These are phyloP conservation scores for Apomyelois bistriatella DNA, from an alignment of 2,888 invertebrate species.

Conservation along the genomic window DNA sequence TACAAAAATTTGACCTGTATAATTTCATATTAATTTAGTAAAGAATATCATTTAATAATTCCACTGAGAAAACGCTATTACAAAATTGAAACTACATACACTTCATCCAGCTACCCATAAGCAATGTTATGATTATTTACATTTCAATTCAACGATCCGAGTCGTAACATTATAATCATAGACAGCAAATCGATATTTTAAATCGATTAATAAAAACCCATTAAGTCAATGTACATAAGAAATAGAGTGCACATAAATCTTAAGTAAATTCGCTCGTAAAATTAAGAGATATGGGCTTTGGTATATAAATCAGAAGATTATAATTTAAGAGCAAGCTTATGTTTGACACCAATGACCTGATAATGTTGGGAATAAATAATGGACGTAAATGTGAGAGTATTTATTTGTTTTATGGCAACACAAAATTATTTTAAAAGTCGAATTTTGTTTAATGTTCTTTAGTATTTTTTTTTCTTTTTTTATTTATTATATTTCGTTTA, in stretches of 20 bases:
- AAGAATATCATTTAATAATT: no score
- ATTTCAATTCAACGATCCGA: neutral
- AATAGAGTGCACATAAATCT: conserved; percentile 2
- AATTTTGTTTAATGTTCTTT: no score
- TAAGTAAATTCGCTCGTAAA: conserved; percentile 1
- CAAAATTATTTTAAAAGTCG: no score
- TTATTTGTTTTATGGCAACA: neutral
- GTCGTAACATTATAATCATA: neutral
- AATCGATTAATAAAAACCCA: conserved; percentile 12
- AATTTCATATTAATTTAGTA: no score
- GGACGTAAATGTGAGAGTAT: neutral
- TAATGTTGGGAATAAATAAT: neutral
- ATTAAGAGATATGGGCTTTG: neutral
- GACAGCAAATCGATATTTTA: conserved; percentile 8
- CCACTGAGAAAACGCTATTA: no score
- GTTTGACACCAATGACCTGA: conserved; percentile 3
- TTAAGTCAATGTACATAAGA: neutral
- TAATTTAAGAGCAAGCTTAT: neutral
- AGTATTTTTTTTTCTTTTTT: no score
- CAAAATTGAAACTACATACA: no score
- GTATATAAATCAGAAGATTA: neutral
- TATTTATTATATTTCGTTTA: no score
- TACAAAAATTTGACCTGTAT: no score
- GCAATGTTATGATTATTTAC: neutral
- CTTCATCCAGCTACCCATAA: no score